A percentile compares a stretch with the other conserved stretches of the same genome.
These are phyloP conservation scores for Conistra vaccinii DNA, from an alignment of 2,888 invertebrate species.

Conservation along the genomic window DNA sequence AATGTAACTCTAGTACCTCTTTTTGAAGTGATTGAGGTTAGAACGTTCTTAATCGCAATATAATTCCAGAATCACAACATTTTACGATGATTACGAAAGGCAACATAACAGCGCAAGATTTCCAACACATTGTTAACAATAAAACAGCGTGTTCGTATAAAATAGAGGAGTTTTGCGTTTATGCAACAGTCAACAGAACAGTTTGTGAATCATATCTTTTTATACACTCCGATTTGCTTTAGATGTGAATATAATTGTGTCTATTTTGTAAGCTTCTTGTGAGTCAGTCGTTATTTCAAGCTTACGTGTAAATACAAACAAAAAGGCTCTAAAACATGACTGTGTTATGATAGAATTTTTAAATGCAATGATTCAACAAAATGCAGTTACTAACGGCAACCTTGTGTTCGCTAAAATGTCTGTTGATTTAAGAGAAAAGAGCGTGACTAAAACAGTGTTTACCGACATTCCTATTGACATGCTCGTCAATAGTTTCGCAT, in stretches of 20 bases:
- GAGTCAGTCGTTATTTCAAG: conserved; percentile 48
- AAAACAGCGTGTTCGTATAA: conserved; percentile 46
- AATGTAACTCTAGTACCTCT: conserved; percentile 9
- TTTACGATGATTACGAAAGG: conserved; percentile 51
- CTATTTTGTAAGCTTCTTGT: conserved; percentile 53
- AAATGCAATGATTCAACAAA: conserved; percentile 48
- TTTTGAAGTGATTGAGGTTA: conserved; percentile 38
- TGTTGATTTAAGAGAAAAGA: conserved; percentile 40
- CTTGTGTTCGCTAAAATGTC: conserved; percentile 20
- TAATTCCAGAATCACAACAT: conserved; percentile 61
- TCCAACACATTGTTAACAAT: conserved; percentile 52
- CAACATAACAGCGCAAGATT: conserved; percentile 44
- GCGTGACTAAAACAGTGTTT: conserved; percentile 21
- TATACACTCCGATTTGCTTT: conserved; percentile 54
- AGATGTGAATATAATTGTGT: conserved; percentile 60
- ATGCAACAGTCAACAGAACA: conserved; percentile 59
- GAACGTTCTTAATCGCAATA: conserved; percentile 58
- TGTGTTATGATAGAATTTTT: conserved; percentile 21
- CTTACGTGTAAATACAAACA: conserved; percentile 31
- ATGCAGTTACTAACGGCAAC: conserved; percentile 22
- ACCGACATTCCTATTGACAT: conserved; percentile 28
- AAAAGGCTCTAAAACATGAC: conserved; percentile 26
- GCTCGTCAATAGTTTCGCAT: neutral
- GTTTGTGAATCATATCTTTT: conserved; percentile 63
- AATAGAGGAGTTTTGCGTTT: conserved; percentile 65